A percentile compares a stretch with the other conserved stretches of the same genome.
Evolutionary conservation across 2,888 invertebrate species (phyloP).

Genomic region (Dynastes maya): DNA sequence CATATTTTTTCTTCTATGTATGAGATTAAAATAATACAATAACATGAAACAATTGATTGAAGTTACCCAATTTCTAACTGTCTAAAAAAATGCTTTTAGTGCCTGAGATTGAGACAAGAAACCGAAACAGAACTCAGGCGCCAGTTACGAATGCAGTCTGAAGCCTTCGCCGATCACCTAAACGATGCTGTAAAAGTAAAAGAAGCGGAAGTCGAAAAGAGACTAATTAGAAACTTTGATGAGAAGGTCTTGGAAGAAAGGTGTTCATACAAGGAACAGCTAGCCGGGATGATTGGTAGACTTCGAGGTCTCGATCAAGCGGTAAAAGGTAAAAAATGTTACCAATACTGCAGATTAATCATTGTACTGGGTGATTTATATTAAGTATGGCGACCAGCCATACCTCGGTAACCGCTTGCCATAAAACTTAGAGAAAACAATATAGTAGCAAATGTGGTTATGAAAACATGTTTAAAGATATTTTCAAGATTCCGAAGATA

Average conservation of each 20-base stretch:
- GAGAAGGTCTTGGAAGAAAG: conserved; percentile 81
- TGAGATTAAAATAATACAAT: too few relatives aligned
- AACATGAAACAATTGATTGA: too few relatives aligned
- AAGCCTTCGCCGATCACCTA: conserved; percentile 88
- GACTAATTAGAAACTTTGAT: conserved; percentile 75
- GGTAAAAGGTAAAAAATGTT: conserved; percentile 76
- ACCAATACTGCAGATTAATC: too few relatives aligned
- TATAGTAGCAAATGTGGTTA: too few relatives aligned
- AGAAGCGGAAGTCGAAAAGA: conserved; percentile 72
- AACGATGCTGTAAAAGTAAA: conserved; percentile 78
- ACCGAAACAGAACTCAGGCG: conserved; percentile 82
- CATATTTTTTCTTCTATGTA: too few relatives aligned
- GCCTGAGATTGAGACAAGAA: conserved; percentile 77
- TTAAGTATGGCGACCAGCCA: too few relatives aligned
- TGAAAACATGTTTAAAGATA: too few relatives aligned
- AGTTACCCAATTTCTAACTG: too few relatives aligned
- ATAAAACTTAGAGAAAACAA: too few relatives aligned
- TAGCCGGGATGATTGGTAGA: conserved; percentile 82
- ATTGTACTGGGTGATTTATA: too few relatives aligned
- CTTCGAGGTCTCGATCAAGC: conserved; percentile 85
- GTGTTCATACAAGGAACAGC: conserved; percentile 79
- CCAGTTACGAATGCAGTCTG: conserved; percentile 88
- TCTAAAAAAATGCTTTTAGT: conserved; percentile 67
- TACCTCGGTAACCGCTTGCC: too few relatives aligned
- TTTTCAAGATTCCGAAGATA: too few relatives aligned